Base-by-base conservation (phyloP, 2,113 vertebrate species). In the Miniopterus natalensis region DNA sequence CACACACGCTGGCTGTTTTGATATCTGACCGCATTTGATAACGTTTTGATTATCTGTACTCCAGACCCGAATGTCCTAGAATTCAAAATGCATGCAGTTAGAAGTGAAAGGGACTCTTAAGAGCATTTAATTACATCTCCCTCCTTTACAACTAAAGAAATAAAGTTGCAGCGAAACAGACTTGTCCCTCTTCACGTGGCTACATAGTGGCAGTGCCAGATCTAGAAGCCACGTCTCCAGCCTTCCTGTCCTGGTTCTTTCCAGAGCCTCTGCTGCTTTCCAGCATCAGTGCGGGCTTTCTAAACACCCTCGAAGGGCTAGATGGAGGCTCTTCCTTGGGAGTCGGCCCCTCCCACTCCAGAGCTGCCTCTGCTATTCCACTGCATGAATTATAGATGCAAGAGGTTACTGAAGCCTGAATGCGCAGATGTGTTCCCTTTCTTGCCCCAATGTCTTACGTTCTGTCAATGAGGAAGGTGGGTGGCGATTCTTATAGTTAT, bases 371-470 rank as follows among this genome's bases (percentile, higher is more conserved):
- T 77, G 65, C 70, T 75, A 8, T 89, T 92, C 75, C 25, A 84
- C 27, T 14, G 5, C 31, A 87, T 80, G 80, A 97, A 92, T 97
- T 96, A 93, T 40, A 95, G 87, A 92, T 85, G 68, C 47, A 77
- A 91, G 59, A 80, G 18, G 66, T 94, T 92, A 88, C 42, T 61
- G 84, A 97, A 51, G 70, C 70, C 66, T 84, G 80, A 61, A 53
- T 51, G 83, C 1, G 1, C 15, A 87, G 47, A 90, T 57, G 83
- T 78, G 27, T 83, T 94, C 65, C 29, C 53, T 85, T 94, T 90
- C 78, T 96, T 80, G 66, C 31, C 36, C n/a, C 53, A 75, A 31
- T 45, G 53, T 86, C 49, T 94, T 83, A 31, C 49, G 47, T 73
- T 88, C 55, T 96, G 68, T 85, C 86, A 65, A 4, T 70, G 55